Base-by-base conservation (phyloP, 2,888 invertebrate species). In the Ophion ventricosus region DNA sequence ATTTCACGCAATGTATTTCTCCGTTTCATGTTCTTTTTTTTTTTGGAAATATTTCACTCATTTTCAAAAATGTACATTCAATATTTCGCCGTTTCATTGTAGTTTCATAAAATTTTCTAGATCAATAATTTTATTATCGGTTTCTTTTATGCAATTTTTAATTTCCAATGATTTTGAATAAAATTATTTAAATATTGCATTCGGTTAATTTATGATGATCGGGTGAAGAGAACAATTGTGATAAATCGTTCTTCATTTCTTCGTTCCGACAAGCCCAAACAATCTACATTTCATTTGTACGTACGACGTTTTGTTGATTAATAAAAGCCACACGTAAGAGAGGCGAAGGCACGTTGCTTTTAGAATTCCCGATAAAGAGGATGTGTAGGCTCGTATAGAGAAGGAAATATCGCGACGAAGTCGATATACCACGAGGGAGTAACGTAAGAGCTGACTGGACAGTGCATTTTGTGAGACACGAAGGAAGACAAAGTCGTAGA, bases 401-500 rank as follows among this genome's bases (percentile, higher is more conserved):
- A 64, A 66, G n/a, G 54, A 80, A 67, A 61, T 74, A 66, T 57
- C 29, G 23, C 63, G n/a, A 49, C 73, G 64, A 78, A 67, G 73
- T 77, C 76, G 78, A 83, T 79, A 83, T 73, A 74, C 69, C 69
- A 64, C 69, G 56, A n/a, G n/a, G n/a, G n/a, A 56, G 56, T 63
- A 67, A 49, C 66, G n/a, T 25, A 29, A 17, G 61, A 78, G 61
- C 54, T 25, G 67, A 66, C 72, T 35, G 74, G 67, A 73, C 66
- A n/a, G 49, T 59, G 74, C 66, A 74, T 77, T 72, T 73, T 67
- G 59, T 66, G 72, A 43, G 67, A 73, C 35, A 77, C 77, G 77
- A 67, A 73, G 43, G 57, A 73, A 67, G 77, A 77, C 77, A 54
- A 77, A 82, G 77, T 82, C 73, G 66, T n/a, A 59, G 82, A 70